Percentiles rank a stretch among this genome's conserved stretches.
Conservation (phyloP, 2,888 invertebrate species). For the Nomada fabriciana region DNA sequence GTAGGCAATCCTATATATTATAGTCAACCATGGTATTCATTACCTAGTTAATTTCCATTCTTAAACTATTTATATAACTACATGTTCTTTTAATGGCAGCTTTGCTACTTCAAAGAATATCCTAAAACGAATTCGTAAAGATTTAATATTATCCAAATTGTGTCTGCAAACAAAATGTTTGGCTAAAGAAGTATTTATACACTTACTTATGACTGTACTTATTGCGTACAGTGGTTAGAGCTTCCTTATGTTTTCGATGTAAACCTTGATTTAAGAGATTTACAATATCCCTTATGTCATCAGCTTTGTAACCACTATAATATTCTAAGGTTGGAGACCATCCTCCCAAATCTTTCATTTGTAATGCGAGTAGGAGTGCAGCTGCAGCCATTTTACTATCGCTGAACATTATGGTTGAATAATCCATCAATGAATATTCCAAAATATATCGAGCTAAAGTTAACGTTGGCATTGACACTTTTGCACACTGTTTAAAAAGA, state of each 20-base stretch:
- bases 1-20: slow-evolving; percentile 46
- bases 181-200: slow-evolving; percentile 13
- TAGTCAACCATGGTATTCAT: slow-evolving; percentile 62
- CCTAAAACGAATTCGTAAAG: slow-evolving; percentile 82
- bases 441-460: slow-evolving; percentile 97
- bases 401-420: slow-evolving; percentile 90
- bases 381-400: slow-evolving; percentile 97
- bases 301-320: slow-evolving; percentile 92
- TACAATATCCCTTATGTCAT: slow-evolving; percentile 91
- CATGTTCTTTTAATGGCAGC: slow-evolving; percentile 87
- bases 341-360: slow-evolving; percentile 91
- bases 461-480: slow-evolving; percentile 94
- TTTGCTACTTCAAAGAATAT: slow-evolving; percentile 97
- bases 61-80: slow-evolving; percentile 77
- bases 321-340: slow-evolving; percentile 92
- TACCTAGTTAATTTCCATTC: slow-evolving; percentile 62
- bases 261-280: slow-evolving; percentile 91
- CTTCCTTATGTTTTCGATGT: slow-evolving; percentile 91
- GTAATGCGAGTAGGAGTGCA: slow-evolving; percentile 93
- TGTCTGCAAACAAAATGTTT: too few species aligned
- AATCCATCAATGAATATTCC: slow-evolving; percentile 97
- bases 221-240: slow-evolving; percentile 93
- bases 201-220: slow-evolving; percentile 96
- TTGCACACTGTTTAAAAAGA: slow-evolving; percentile 88
- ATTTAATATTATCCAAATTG: neutral